Conservation (phyloP, 2,797 vertebrate species). For the Allobates femoralis region DNA sequence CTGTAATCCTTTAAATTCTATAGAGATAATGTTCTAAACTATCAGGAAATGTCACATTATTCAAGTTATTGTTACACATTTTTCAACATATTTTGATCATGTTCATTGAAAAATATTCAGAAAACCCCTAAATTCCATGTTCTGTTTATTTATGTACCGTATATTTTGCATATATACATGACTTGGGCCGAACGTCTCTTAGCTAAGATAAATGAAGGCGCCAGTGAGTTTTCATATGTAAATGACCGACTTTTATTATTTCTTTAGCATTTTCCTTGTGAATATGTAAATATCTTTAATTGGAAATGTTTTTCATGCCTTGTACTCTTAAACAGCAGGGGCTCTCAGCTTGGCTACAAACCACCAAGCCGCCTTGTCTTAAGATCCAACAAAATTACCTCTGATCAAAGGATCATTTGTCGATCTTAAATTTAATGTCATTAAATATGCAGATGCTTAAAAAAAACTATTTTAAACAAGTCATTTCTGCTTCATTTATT, state of each 20-base stretch:
- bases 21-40: background rate
- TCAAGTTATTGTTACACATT: background rate
- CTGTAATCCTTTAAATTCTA: background rate
- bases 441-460: constrained; percentile 43
- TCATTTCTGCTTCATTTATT: background rate
- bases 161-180: constrained; percentile 32
- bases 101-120: background rate
- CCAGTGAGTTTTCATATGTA: constrained; percentile 44
- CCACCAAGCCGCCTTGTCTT: constrained; percentile 31
- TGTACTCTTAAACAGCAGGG: constrained; percentile 54
- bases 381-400: constrained; percentile 36
- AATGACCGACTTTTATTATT: constrained; percentile 44
- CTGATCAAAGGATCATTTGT: constrained; percentile 57
- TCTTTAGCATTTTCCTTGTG: constrained; percentile 40
- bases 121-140: constrained; percentile 14
- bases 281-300: constrained; percentile 51
- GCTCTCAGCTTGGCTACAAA: constrained; percentile 45
- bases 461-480: constrained; percentile 9
- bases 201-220: constrained; percentile 24
- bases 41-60: background rate
- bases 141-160: constrained; percentile 19
- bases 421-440: constrained; percentile 37
- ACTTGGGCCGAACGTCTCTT: constrained; percentile 22
- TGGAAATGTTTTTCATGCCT: constrained; percentile 44
- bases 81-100: background rate